phyloP scores from a whole-genome alignment of 2,113 vertebrate species.

The Rhagologus leucostigma region DNA sequence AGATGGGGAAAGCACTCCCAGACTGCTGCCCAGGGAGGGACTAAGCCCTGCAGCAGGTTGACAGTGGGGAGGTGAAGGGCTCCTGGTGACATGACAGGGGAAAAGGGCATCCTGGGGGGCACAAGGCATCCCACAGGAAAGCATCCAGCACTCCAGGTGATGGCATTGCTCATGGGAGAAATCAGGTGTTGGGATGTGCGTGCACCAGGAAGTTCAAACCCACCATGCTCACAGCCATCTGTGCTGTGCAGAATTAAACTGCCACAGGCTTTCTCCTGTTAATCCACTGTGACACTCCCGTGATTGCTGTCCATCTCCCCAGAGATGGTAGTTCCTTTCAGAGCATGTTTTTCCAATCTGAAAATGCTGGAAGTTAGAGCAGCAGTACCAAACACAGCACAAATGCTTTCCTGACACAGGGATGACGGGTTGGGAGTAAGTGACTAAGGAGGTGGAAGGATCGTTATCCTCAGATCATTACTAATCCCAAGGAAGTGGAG shows the following conservation, averaged over 20 bases:
- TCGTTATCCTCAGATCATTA: not conserved
- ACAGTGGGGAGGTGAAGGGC: not conserved
- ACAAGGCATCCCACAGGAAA: not conserved
- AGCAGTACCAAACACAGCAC: not conserved
- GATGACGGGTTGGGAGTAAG: fast-evolving
- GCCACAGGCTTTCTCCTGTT: not conserved
- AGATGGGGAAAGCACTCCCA: not conserved
- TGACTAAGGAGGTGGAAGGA: not conserved
- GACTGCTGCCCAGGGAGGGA: not conserved
- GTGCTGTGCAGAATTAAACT: fast-evolving
- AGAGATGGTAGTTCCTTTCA: not conserved
- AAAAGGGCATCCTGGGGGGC: not conserved
- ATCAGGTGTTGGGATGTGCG: not conserved
- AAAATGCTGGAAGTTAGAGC: not conserved
- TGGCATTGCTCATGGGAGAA: not conserved
- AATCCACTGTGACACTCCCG: not conserved
- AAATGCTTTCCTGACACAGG: not conserved
- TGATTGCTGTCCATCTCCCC: not conserved
- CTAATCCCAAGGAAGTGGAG: not conserved
- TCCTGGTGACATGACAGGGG: not conserved
- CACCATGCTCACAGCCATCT: fast-evolving
- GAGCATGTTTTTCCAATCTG: not conserved
- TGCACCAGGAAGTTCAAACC: not conserved
- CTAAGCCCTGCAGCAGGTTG: not conserved
- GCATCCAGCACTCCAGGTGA: not conserved